A percentile compares a stretch with the other conserved stretches of the same genome.
Evolutionary conservation across 2,113 vertebrate species (phyloP).

Genomic region (Hyperopisus bebe): DNA sequence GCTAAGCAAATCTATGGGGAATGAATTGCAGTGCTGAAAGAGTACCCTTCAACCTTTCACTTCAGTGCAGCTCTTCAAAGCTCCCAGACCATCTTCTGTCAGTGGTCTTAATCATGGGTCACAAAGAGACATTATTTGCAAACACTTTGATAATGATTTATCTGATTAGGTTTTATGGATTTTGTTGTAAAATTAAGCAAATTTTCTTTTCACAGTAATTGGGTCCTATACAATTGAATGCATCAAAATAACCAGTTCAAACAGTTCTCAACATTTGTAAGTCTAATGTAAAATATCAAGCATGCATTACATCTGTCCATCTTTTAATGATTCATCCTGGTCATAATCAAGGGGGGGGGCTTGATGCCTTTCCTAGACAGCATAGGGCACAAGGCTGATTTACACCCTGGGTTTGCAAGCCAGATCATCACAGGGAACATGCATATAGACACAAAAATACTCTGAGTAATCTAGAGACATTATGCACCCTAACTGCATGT

Average conservation of each 20-base stretch:
- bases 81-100: conserved; percentile 58
- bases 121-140: conserved; percentile 19
- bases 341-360: background rate
- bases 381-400: background rate
- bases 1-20: conserved; percentile 34
- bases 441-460: background rate
- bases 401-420: background rate
- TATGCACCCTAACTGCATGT: background rate
- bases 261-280: background rate
- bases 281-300: background rate
- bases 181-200: background rate
- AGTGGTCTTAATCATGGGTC: conserved; percentile 59
- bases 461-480: background rate
- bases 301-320: background rate
- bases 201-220: background rate
- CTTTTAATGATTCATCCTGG: background rate
- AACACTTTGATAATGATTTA: background rate
- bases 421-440: background rate
- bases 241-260: background rate
- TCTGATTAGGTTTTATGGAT: background rate
- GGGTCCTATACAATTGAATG: background rate
- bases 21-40: conserved; percentile 68
- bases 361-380: background rate
- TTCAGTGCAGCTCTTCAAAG: conserved; percentile 54
- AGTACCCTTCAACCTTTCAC: conserved; percentile 75